Evolutionary conservation across 2,888 invertebrate species (phyloP), one percentile per base, ranked within the genome.

Genomic region (Drosophila picticornis): DNA sequence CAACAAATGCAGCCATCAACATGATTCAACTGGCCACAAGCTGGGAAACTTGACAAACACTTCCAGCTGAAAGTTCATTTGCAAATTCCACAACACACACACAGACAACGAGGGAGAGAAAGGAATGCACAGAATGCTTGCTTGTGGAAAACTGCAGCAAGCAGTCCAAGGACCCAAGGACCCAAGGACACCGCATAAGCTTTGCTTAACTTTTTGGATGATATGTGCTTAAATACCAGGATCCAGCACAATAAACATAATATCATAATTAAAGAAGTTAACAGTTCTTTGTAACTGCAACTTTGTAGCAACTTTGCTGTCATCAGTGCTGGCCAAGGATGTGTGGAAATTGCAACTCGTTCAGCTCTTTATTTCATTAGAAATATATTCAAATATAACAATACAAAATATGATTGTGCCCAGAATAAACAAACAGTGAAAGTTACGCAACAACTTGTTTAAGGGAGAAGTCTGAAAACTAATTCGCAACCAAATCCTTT

Each of bases 31-130:
- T 61, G 46, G 80, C 75, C 71, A 40, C 75, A 70, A 62, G 27
- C 61, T 62, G 58, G 46, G 32, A 29, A 69, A 32, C 59, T 60
- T 51, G 66, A 34, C 34, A 53, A 46, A 31, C 31, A 32, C 36
- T 48, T 43, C 34, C 66, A 68, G 66, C 63, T 64, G 67, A 53
- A 70, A 81, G 79, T 84, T 72, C 68, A 87, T 79, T 79, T 81
- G 58, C 59, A 63, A 82, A 73, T 79, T 72, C 75, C 82, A 25
- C 25, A 25, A n/a, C 25, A 53, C 19, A 38, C 29, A 9, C 34
- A 27, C 11, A 32, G 40, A 63, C 34, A 25, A 25, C 38, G n/a
- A n/a, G n/a, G n/a, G n/a, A n/a, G n/a, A 40, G 34, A 60, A 38
- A 27, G 4, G 22, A 43, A 43, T 43, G 43, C 48, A 32, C 4